Evolutionary conservation across 64 coral and sea anemone species (phyloP).

Genomic region (Actinia equina): DNA sequence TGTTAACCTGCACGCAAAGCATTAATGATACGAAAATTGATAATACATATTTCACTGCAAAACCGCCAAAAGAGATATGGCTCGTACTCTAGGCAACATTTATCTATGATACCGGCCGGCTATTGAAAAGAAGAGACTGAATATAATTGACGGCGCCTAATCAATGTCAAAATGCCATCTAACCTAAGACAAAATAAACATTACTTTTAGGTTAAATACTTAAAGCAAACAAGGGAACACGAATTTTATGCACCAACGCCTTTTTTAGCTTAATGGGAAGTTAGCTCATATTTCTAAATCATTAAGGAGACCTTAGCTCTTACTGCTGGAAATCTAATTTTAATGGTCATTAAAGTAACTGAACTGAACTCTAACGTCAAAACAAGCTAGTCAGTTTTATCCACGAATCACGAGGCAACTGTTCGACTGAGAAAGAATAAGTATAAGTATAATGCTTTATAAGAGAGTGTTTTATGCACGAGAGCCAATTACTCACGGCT

Average conservation of each 20-base stretch:
- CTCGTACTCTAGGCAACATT: neutral
- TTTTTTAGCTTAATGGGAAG: neutral
- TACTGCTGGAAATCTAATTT: too few species aligned
- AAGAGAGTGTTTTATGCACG: neutral
- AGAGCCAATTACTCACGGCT: neutral
- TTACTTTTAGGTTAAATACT: neutral
- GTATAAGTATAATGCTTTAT: too few species aligned
- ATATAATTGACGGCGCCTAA: neutral
- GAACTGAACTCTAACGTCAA: too few species aligned
- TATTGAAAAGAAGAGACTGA: constrained; percentile 3
- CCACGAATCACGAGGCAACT: too few species aligned
- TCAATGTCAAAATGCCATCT: neutral
- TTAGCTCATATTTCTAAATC: too few species aligned
- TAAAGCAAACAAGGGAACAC: neutral
- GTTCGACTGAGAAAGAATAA: too few species aligned
- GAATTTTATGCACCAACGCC: neutral
- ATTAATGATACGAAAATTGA: neutral
- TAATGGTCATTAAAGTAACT: too few species aligned
- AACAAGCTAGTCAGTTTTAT: too few species aligned
- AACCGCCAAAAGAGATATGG: neutral
- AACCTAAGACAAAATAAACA: neutral
- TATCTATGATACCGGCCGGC: neutral
- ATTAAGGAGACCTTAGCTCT: too few species aligned
- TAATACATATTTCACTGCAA: neutral
- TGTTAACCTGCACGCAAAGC: neutral